phyloP scores from a whole-genome alignment of 2,888 invertebrate genomes.

The Isotomurus palustris region DNA sequence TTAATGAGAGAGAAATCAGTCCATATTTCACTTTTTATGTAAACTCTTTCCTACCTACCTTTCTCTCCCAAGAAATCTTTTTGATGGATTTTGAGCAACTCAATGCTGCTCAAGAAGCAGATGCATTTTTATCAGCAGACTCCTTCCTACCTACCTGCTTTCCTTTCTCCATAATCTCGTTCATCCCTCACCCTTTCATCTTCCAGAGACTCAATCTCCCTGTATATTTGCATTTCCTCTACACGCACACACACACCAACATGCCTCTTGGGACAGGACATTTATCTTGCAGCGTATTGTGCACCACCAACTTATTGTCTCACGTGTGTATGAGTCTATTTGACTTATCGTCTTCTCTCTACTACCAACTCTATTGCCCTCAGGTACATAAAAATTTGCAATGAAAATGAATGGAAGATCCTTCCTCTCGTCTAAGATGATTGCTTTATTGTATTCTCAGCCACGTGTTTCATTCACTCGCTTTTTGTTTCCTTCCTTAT shows the following conservation, averaged over 20 bases:
- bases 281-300: slow-evolving; percentile 14
- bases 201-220: background rate
- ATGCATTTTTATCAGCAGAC: background rate
- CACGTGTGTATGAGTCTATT: no score
- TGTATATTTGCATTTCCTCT: slow-evolving; percentile 1
- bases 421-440: no score
- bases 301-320: no score
- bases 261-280: background rate
- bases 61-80: slow-evolving; percentile 4
- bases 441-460: no score
- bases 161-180: slow-evolving; percentile 16
- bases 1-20: slow-evolving; percentile 17
- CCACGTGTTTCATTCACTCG: no score
- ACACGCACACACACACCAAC: background rate
- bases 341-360: no score
- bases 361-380: no score
- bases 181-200: slow-evolving; percentile 3
- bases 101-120: background rate
- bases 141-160: background rate
- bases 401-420: no score
- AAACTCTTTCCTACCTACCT: slow-evolving; percentile 5
- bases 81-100: slow-evolving; percentile 9
- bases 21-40: slow-evolving; percentile 6
- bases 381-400: no score
- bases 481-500: no score